These are phyloP conservation scores for Phrynocephalus versicolor DNA, from an alignment of 2,113 vertebrate species.

Conservation along the genomic window DNA sequence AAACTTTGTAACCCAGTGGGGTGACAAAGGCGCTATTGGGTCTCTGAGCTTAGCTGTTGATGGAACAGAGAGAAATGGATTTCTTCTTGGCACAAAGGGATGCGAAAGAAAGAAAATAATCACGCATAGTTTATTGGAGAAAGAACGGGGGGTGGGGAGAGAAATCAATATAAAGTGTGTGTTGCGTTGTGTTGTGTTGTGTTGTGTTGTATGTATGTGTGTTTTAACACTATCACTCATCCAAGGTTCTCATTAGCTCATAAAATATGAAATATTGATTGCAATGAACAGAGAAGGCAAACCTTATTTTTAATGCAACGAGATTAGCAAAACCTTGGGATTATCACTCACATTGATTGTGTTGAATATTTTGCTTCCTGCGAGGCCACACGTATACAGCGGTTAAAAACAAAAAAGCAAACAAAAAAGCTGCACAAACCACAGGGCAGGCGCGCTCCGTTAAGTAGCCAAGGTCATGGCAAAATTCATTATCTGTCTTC, in stretches of 20 bases:
- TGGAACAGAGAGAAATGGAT: background rate
- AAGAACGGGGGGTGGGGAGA: background rate
- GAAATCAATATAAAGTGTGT: background rate
- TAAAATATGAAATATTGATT: background rate
- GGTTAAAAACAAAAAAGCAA: background rate
- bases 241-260: background rate
- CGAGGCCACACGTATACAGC: background rate
- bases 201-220: background rate
- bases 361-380: conserved; percentile 15
- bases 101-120: background rate
- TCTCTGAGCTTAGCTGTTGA: background rate
- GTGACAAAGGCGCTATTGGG: background rate
- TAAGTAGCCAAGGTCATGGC: conserved; percentile 16
- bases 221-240: background rate
- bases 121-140: background rate
- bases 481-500: conserved; percentile 37
- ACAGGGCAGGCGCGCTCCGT: background rate
- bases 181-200: no score
- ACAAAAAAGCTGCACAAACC: background rate
- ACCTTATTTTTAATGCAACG: background rate
- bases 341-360: conserved; percentile 29
- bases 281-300: conserved; percentile 17
- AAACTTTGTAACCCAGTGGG: no score
- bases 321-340: conserved; percentile 7
- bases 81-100: background rate